Conservation (phyloP, 2,113 vertebrate genomes). For the Spizaetus ornatus region DNA sequence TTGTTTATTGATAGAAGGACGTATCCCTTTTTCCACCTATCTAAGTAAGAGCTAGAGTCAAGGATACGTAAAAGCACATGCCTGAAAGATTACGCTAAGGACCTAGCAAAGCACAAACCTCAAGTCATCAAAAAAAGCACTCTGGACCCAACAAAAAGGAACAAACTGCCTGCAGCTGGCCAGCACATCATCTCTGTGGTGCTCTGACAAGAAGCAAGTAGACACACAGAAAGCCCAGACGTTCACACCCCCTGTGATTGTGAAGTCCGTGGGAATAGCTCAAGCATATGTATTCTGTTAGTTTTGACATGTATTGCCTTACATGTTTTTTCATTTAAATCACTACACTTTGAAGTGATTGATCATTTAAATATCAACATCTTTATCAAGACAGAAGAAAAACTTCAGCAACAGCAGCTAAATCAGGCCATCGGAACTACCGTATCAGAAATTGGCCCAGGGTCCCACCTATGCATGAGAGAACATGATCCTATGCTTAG, state of each 20-base stretch:
- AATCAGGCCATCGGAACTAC: background rate
- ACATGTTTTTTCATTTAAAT: background rate
- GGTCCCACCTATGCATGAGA: background rate
- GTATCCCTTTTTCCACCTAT: background rate
- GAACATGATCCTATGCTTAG: rapidly evolving
- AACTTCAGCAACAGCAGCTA: background rate
- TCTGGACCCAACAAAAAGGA: background rate
- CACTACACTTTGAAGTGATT: background rate
- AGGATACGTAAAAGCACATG: background rate
- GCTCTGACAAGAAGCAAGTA: background rate
- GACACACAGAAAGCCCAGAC: background rate
- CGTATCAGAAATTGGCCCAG: background rate
- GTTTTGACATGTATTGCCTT: background rate
- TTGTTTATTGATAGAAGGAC: background rate
- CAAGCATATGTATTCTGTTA: background rate
- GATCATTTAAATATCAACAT: background rate
- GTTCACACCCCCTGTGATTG: background rate
- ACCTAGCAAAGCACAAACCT: background rate
- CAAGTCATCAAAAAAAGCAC: background rate
- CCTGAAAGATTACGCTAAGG: background rate
- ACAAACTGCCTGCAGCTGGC: background rate
- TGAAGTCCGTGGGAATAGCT: background rate
- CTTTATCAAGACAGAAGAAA: background rate
- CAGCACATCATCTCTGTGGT: background rate
- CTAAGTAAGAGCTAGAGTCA: background rate